Evolutionary conservation across 1,140 invertebrate species (phyloP), one percentile per base, ranked within the genome.

Genomic region (Chrysoperla carnea): DNA sequence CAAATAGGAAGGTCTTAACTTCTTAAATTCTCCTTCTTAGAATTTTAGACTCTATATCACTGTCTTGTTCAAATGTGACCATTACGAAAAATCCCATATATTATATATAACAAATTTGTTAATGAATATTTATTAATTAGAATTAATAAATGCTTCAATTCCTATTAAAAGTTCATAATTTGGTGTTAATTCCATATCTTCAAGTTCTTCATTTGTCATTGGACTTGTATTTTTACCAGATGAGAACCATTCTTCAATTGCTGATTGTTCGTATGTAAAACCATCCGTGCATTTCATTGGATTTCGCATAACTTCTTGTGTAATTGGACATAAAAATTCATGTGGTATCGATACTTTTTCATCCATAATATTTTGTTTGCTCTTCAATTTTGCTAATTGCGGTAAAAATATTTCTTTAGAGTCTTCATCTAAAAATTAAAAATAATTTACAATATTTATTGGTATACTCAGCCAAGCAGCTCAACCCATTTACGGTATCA

Each of bases 261-360:
- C 84, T 41, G 66, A 63, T 53, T 69, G 67, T 52, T 87, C 83
- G 52, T 87, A 87, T 0, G 75, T 78, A 51, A 80, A 81, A 23
- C 82, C 82, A 68, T 87, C 84, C 72, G 59, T 78, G 51, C 78
- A 81, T 27, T 70, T 71, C 6, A 86, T 81, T 11, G 83, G 82
- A 54, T 84, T 76, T 43, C 66, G 68, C 80, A 86, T 84, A 23
- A 86, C 65, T 51, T 84, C 78, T 40, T 81, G 78, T 0, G 82
- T 86, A 14, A 87, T 85, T 8, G 84, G 83, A 62, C 84, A 87
- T n/a, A 81, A 53, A 52, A 76, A 81, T 53, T 85, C 79, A 48
- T 76, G 59, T 6, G 76, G 76, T 27, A 71, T 55, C 33, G 68
- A 59, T 7, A 46, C 36, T 2, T 57, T 53, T 13, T 53, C 55